These are phyloP conservation scores for Rhipidura dahli DNA, from an alignment of 2,113 vertebrate species.

Conservation along the genomic window DNA sequence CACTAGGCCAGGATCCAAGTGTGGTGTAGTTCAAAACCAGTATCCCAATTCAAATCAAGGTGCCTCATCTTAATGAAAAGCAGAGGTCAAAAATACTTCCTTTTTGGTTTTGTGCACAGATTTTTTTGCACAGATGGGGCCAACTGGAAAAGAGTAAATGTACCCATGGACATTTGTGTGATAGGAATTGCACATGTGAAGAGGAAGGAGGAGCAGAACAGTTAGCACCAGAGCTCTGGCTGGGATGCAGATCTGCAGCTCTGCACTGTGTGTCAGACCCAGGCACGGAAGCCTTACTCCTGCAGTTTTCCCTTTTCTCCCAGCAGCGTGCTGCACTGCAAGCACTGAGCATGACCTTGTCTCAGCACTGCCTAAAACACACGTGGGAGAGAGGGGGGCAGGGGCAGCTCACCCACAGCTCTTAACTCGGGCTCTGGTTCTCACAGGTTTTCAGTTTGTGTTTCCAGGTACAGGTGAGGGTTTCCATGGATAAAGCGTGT, in stretches of 20 bases:
- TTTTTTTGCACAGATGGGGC: background rate
- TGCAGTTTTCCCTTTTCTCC: background rate
- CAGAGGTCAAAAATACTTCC: background rate
- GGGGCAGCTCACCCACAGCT: background rate
- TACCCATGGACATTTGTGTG: background rate
- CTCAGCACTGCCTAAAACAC: background rate
- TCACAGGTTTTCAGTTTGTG: background rate
- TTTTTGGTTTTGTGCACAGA: background rate
- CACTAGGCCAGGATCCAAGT: background rate
- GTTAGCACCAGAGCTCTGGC: background rate
- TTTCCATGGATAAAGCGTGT: background rate
- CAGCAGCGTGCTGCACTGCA: background rate
- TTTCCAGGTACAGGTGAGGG: background rate
- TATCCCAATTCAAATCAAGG: background rate
- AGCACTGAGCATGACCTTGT: background rate
- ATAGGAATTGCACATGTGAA: background rate
- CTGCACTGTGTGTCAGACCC: background rate
- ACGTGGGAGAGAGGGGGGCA: background rate
- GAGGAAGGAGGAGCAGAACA: background rate
- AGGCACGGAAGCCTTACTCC: background rate
- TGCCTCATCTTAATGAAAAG: background rate
- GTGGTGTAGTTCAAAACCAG: background rate
- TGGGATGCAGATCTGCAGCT: background rate
- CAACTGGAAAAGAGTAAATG: background rate
- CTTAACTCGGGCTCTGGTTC: background rate